Conservation (phyloP, 1,140 invertebrate species). For the Brachionus angularis region DNA sequence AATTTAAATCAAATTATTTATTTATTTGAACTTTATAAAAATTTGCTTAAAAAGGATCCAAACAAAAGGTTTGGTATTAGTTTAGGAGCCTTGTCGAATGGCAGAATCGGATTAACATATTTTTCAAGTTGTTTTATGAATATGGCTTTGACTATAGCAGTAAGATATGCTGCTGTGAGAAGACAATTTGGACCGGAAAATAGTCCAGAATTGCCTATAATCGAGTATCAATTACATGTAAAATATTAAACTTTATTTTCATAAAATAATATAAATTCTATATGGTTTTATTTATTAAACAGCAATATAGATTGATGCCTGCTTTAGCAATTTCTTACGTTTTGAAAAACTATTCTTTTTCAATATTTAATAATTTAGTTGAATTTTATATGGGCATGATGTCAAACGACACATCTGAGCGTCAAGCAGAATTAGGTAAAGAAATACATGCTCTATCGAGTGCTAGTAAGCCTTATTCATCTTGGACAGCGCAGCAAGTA, state of each 20-base stretch:
- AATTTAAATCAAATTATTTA: too few relatives aligned
- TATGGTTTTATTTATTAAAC: conserved; percentile 5
- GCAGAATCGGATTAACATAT: conserved; percentile 66
- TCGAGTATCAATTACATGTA: conserved; percentile 44
- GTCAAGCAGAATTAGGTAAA: conserved; percentile 65
- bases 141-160: conserved; percentile 73
- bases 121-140: conserved; percentile 69
- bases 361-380: conserved; percentile 62
- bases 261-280: conserved; percentile 17
- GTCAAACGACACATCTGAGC: conserved; percentile 55
- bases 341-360: conserved; percentile 67
- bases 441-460: conserved; percentile 91
- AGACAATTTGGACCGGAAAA: conserved; percentile 77
- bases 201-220: conserved; percentile 48
- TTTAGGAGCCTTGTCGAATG: conserved; percentile 77
- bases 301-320: conserved; percentile 78
- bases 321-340: conserved; percentile 76
- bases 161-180: conserved; percentile 80
- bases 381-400: conserved; percentile 61
- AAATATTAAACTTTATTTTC: not conserved
- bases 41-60: too few relatives aligned
- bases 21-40: too few relatives aligned
- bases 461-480: conserved; percentile 76
- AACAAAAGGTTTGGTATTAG: conserved; percentile 56
- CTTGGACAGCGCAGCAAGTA: conserved; percentile 75